A percentile compares a stretch with the other conserved stretches of the same genome.
These are phyloP conservation scores for Hydrozoanthus tunicans DNA, from an alignment of 64 coral and sea anemone species.

Conservation along the genomic window DNA sequence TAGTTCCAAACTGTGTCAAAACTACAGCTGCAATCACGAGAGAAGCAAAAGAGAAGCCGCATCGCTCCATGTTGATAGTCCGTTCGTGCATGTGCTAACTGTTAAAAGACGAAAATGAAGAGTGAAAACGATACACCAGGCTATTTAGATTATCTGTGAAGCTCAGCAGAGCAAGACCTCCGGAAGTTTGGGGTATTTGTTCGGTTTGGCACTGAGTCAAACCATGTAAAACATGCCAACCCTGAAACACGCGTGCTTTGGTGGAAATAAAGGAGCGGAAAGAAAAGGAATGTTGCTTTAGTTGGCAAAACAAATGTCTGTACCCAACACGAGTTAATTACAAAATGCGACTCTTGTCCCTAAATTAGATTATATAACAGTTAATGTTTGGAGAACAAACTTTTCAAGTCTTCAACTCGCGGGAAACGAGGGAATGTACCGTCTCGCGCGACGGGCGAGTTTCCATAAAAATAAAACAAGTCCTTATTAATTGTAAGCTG, in stretches of 20 bases:
- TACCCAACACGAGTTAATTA: constrained; percentile 10
- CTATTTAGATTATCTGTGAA: constrained; percentile 33
- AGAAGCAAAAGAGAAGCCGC: neutral
- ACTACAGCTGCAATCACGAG: constrained; percentile 22
- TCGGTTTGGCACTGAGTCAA: constrained; percentile 56
- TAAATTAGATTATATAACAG: constrained; percentile 15
- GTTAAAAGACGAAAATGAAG: constrained; percentile 53
- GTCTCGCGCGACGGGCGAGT: neutral
- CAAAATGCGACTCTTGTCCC: neutral
- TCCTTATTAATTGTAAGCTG: no score
- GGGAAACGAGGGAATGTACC: constrained; percentile 30
- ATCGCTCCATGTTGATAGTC: constrained; percentile 26
- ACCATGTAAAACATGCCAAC: constrained; percentile 29
- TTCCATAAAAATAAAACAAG: neutral
- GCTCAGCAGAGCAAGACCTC: constrained; percentile 44
- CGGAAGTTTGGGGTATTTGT: constrained; percentile 60
- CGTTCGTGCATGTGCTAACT: neutral
- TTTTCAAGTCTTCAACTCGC: constrained; percentile 11
- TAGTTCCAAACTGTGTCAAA: constrained; percentile 13
- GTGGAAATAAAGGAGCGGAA: constrained; percentile 14
- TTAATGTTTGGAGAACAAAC: constrained; percentile 21
- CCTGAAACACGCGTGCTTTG: constrained; percentile 31
- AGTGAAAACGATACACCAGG: constrained; percentile 44
- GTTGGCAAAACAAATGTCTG: neutral
- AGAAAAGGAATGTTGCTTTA: neutral